These are phyloP conservation scores for Achatina immaculata DNA, from an alignment of 1,140 invertebrate genomes.

Conservation along the genomic window DNA sequence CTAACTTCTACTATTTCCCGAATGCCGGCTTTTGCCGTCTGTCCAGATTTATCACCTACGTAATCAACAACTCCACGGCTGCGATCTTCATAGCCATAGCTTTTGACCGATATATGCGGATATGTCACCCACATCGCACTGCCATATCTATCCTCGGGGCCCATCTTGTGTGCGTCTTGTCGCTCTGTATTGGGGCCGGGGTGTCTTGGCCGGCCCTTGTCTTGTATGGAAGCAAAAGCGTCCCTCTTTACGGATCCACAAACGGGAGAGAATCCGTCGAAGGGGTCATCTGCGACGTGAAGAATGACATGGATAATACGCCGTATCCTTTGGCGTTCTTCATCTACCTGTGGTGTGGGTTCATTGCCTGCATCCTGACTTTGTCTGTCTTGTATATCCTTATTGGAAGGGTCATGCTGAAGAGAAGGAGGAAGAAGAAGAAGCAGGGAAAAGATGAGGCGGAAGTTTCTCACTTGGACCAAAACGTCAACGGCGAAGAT, in stretches of 20 bases:
- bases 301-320: constrained; percentile 39
- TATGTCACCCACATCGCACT: constrained; percentile 52
- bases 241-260: constrained; percentile 34
- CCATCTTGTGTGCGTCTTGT: constrained; percentile 50
- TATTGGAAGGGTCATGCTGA: constrained; percentile 42
- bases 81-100: constrained; percentile 57
- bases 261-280: constrained; percentile 26
- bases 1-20: constrained; percentile 53
- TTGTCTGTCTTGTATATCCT: constrained; percentile 42
- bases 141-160: constrained; percentile 49
- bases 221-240: constrained; percentile 52
- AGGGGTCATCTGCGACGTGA: constrained; percentile 49
- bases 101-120: constrained; percentile 60
- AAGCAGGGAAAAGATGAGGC: background rate
- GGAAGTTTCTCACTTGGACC: background rate
- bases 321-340: constrained; percentile 50
- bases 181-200: constrained; percentile 44
- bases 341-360: constrained; percentile 46
- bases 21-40: constrained; percentile 53
- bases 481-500: background rate
- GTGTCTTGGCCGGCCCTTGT: constrained; percentile 58
- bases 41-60: constrained; percentile 55
- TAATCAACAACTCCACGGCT: constrained; percentile 53
- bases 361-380: constrained; percentile 41
- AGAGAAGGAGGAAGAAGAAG: constrained; percentile 22